Evolutionary conservation across 1,140 invertebrate genomes (phyloP).

Genomic region (Drosophila tropicalis): DNA sequence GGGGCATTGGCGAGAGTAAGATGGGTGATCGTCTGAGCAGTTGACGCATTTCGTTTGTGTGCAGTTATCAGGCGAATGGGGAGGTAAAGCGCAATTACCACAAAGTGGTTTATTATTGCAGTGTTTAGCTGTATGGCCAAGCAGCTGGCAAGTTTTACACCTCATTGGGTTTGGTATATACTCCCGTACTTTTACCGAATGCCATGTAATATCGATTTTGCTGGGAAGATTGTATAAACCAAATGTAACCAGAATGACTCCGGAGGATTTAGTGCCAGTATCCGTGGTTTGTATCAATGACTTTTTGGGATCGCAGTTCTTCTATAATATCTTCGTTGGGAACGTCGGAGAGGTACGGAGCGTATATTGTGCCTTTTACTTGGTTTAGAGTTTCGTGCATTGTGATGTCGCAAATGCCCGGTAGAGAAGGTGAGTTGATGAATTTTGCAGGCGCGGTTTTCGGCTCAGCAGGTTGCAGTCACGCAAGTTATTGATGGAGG

Average conservation of each 20-base stretch:
- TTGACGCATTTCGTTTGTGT: constrained; percentile 16
- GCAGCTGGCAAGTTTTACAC: constrained; percentile 15
- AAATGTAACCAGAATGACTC: constrained; percentile 1
- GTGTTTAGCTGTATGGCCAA: constrained; percentile 17
- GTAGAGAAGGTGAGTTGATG: too few relatives aligned
- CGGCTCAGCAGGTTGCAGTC: constrained; percentile 11
- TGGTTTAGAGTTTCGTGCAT: too few relatives aligned
- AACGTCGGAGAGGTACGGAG: constrained; percentile 14
- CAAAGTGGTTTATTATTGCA: constrained; percentile 15
- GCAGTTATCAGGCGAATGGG: constrained; percentile 1
- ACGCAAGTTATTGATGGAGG: constrained; percentile 10
- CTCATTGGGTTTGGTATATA: not conserved
- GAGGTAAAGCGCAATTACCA: constrained; percentile 13
- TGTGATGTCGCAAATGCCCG: too few relatives aligned
- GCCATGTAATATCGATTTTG: not conserved
- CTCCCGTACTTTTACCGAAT: constrained; percentile 3
- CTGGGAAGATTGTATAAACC: constrained; percentile 1
- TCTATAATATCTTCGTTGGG: constrained; percentile 12
- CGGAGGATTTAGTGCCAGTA: not conserved
- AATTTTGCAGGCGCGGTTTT: too few relatives aligned
- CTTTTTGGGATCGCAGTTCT: constrained; percentile 17
- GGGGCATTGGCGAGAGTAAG: constrained; percentile 10
- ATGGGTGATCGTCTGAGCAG: constrained; percentile 13
- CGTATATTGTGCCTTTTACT: constrained; percentile 16
- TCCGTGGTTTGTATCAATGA: constrained; percentile 13